Evolutionary conservation across 2,888 invertebrate genomes (phyloP).

Genomic region (Conomelus anceps): DNA sequence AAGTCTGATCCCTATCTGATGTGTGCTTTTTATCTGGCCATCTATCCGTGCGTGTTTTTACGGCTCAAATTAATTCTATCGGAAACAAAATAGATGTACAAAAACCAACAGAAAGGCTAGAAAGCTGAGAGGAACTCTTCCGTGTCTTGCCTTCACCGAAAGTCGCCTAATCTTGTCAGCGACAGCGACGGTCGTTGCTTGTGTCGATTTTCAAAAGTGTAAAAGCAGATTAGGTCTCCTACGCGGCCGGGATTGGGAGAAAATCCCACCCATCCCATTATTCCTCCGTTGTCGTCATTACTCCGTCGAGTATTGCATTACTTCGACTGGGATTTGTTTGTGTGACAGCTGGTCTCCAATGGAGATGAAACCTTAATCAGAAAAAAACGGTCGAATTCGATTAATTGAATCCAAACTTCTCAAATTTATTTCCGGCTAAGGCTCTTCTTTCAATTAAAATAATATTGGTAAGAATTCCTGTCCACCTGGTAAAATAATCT

Average conservation of each 20-base stretch:
- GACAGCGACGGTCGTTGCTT: not conserved
- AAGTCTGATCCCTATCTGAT: not conserved
- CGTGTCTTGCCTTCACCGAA: not conserved
- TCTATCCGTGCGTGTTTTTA: not conserved
- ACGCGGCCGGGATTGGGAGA: not conserved
- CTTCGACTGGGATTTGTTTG: not conserved
- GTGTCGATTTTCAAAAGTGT: not conserved
- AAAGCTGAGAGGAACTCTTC: not conserved
- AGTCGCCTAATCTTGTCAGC: not conserved
- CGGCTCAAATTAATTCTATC: not conserved
- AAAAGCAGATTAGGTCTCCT: not conserved
- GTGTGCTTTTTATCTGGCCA: not conserved
- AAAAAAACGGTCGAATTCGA: not conserved
- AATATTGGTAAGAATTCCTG: not conserved
- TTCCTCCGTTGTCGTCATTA: not conserved
- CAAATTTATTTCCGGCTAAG: not conserved
- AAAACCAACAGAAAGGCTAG: not conserved
- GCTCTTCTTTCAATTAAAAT: not conserved
- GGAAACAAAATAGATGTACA: not conserved
- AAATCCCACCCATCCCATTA: not conserved
- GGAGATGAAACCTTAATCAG: not conserved
- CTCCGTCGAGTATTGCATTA: not conserved
- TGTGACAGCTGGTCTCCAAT: not conserved
- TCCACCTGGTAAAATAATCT: not conserved
- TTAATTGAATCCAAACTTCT: not conserved